phyloP scores from a whole-genome alignment of 2,888 invertebrate species.

The Caenorhabditis imperialis region DNA sequence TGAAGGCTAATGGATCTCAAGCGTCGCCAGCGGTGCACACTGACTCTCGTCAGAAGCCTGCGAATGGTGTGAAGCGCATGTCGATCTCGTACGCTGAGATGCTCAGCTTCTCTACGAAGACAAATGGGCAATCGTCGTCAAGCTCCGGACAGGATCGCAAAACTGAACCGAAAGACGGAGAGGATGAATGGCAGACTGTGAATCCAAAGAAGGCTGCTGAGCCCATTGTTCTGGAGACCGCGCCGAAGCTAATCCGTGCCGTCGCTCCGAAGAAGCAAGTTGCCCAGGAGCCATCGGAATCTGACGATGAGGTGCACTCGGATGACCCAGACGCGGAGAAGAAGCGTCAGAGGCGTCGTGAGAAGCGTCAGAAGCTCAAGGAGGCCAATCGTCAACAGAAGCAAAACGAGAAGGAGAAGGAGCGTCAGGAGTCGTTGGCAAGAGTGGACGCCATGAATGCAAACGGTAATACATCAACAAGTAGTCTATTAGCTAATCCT shows the following conservation, averaged over 20 bases:
- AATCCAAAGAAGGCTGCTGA: conserved; percentile 29
- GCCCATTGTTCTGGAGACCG: not conserved
- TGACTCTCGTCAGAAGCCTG: conserved; percentile 3
- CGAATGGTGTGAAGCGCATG: conserved; percentile 10
- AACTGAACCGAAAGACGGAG: too few relatives aligned
- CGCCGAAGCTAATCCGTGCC: not conserved
- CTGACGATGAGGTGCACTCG: conserved; percentile 2
- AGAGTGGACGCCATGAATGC: conserved; percentile 10
- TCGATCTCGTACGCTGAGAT: conserved; percentile 36
- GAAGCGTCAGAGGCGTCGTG: conserved; percentile 12
- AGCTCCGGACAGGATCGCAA: too few relatives aligned
- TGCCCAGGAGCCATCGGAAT: conserved; percentile 1
- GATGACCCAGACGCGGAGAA: conserved; percentile 37
- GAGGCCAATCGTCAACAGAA: conserved; percentile 11
- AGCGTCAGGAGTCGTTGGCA: conserved; percentile 29
- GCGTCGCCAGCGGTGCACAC: conserved; percentile 6
- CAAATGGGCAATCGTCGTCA: not conserved
- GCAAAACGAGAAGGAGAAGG: conserved; percentile 18
- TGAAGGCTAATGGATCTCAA: not conserved
- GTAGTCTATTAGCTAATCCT: not conserved
- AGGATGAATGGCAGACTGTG: conserved; percentile 36
- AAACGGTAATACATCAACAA: not conserved
- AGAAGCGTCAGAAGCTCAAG: conserved; percentile 21
- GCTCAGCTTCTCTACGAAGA: conserved; percentile 6
- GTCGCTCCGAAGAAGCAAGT: not conserved